Evolutionary conservation across 2,797 vertebrate genomes (phyloP), one percentile per base, ranked within the genome.

Genomic region (Megaceryle alcyon): DNA sequence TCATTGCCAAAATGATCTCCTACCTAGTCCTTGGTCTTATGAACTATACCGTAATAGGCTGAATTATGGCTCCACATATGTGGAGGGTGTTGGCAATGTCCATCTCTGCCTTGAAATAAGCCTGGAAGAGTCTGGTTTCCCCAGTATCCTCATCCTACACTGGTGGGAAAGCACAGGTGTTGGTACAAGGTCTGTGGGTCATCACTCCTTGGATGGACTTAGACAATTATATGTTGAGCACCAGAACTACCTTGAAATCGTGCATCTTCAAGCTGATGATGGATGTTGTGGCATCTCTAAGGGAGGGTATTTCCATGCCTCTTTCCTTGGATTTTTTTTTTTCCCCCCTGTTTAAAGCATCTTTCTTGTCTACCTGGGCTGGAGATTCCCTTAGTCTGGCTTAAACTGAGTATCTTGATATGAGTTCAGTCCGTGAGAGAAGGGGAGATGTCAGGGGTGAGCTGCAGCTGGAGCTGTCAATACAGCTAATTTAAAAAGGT

Each of bases 91-190:
- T 76, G 17, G 16, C 59, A 64, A 7, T 41, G 39, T 35, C 79
- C 21, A 20, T 3, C 21, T 57, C 37, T 88, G 41, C 65, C 26
- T 82, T 75, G 41, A n/a, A 73, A 51, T 0, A 3, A 56, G 51
- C 22, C 61, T 31, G 81, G 28, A 51, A 57, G 39, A 80, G 35
- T 11, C 1, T 20, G 22, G 8, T 64, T 76, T 53, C 26, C 64
- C 25, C 3, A 2, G 1, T 22, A 22, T 49, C 1, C 0, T 61
- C 69, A 9, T 14, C 31, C 21, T 53, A 2, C 1, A 0, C 23
- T 1, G 1, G 28, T 54, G 28, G 31, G 22, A 82, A 41, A 61
- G 37, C 66, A 25, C 23, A 13, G 11, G 31, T 9, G 7, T 26
- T 56, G 22, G 11, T 33, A 12, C 39, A 41, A n/a, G n/a, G 28